These are phyloP conservation scores for Stegana nigrithorax DNA, from an alignment of 2,888 invertebrate species.

Conservation along the genomic window DNA sequence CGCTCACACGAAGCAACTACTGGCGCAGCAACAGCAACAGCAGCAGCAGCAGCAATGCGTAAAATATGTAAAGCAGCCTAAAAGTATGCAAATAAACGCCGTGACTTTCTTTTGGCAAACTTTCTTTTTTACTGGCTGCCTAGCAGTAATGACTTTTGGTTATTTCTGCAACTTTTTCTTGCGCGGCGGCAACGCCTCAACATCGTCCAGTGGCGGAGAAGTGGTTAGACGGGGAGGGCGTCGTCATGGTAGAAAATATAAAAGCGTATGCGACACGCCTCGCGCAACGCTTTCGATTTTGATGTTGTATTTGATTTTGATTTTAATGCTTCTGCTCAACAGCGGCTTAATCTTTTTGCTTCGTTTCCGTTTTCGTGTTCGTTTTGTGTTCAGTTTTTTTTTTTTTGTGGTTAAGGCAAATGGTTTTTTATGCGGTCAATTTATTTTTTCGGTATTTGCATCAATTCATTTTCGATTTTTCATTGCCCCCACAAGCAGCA, in stretches of 20 bases:
- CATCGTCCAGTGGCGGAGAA: too few species aligned
- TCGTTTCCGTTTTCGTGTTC: slow-evolving; percentile 9
- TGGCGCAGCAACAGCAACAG: not conserved
- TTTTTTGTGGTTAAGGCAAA: slow-evolving; percentile 54
- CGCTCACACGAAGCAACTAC: too few species aligned
- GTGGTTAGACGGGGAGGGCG: too few species aligned
- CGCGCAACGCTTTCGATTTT: too few species aligned
- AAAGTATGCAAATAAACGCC: slow-evolving; percentile 53
- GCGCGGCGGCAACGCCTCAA: too few species aligned
- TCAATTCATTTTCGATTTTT: not conserved
- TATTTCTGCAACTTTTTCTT: slow-evolving; percentile 22
- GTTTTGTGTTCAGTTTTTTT: slow-evolving; percentile 44
- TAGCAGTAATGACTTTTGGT: slow-evolving; percentile 8
- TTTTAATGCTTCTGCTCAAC: not conserved
- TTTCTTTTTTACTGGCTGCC: not conserved
- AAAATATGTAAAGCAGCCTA: slow-evolving; percentile 48
- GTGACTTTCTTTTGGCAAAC: slow-evolving; percentile 38
- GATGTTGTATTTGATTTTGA: not conserved
- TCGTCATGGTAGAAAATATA: too few species aligned
- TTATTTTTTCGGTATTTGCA: slow-evolving; percentile 42
- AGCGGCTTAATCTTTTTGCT: not conserved
- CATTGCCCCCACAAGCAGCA: not conserved
- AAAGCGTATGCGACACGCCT: too few species aligned
- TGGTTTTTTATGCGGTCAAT: slow-evolving; percentile 59
- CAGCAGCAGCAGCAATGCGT: slow-evolving; percentile 26